A percentile compares a stretch with the other conserved stretches of the same genome.
These are phyloP conservation scores for Sarcophaga peregrina DNA, from an alignment of 1,140 invertebrate species.

Conservation along the genomic window DNA sequence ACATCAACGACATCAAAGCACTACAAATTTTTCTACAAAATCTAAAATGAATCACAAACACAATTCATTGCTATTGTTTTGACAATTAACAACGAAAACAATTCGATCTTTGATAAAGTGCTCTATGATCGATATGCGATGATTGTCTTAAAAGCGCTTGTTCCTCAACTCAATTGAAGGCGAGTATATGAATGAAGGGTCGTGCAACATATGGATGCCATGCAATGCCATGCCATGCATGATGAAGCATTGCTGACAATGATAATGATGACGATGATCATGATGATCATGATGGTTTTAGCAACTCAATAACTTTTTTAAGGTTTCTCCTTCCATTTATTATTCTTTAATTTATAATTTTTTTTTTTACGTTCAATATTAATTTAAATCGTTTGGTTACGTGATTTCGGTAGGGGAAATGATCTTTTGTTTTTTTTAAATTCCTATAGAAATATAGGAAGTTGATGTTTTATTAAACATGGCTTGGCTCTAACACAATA, in stretches of 20 bases:
- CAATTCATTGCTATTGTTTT: conserved; percentile 41
- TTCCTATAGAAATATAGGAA: background rate
- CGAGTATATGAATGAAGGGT: too few relatives aligned
- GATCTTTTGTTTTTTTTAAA: too few relatives aligned
- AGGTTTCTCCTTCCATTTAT: background rate
- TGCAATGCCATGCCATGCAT: background rate
- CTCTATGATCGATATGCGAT: background rate
- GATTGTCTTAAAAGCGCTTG: background rate
- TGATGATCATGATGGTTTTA: background rate
- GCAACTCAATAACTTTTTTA: conserved; percentile 2
- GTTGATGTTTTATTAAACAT: background rate
- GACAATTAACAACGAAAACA: conserved; percentile 39
- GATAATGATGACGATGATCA: background rate
- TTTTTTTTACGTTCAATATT: too few relatives aligned
- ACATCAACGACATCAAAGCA: conserved; percentile 33
- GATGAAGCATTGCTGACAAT: background rate
- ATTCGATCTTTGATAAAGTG: conserved; percentile 36
- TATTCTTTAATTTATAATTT: background rate
- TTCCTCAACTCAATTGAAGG: background rate
- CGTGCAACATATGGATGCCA: background rate
- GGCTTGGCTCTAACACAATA: background rate
- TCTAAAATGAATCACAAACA: conserved; percentile 36
- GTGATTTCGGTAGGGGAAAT: too few relatives aligned
- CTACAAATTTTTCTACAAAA: conserved; percentile 36
- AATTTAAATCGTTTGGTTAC: too few relatives aligned